phyloP scores from a whole-genome alignment of 2,797 vertebrate genomes.

The Agapornis canus region DNA sequence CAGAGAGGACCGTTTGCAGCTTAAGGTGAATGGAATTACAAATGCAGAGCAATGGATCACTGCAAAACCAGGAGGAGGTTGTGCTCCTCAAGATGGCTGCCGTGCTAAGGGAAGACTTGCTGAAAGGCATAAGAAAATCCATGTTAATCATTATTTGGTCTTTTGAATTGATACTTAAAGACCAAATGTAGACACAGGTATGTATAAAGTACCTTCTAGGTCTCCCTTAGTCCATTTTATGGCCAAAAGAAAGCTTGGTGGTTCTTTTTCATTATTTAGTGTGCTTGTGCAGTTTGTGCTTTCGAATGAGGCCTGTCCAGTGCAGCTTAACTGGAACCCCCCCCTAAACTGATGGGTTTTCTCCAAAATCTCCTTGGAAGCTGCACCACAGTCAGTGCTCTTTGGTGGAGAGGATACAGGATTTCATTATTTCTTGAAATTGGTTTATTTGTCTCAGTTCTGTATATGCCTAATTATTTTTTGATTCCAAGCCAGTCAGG shows the following conservation, averaged over 20 bases:
- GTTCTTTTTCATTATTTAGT: neutral
- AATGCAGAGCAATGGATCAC: neutral
- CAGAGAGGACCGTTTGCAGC: neutral
- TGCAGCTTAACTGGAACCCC: neutral
- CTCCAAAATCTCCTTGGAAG: neutral
- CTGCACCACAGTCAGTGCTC: neutral
- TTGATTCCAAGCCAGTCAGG: neutral
- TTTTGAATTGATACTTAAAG: neutral
- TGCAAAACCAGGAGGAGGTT: neutral
- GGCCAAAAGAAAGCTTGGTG: neutral
- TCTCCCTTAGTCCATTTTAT: neutral
- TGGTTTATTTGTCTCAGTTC: neutral
- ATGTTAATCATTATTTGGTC: neutral
- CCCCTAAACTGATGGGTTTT: fast-evolving
- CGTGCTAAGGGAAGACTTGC: neutral
- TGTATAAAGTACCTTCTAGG: neutral
- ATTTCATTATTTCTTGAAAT: neutral
- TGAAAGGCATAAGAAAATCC: neutral
- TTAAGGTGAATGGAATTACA: neutral
- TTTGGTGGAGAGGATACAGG: neutral
- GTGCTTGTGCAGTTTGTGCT: neutral
- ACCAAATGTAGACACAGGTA: neutral
- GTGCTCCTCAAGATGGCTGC: neutral
- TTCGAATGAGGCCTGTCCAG: neutral
- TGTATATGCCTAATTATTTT: neutral